Percentiles rank a stretch among this genome's conserved stretches.
Conservation (phyloP, 2,797 vertebrate genomes). For the Uromys caudimaculatus region DNA sequence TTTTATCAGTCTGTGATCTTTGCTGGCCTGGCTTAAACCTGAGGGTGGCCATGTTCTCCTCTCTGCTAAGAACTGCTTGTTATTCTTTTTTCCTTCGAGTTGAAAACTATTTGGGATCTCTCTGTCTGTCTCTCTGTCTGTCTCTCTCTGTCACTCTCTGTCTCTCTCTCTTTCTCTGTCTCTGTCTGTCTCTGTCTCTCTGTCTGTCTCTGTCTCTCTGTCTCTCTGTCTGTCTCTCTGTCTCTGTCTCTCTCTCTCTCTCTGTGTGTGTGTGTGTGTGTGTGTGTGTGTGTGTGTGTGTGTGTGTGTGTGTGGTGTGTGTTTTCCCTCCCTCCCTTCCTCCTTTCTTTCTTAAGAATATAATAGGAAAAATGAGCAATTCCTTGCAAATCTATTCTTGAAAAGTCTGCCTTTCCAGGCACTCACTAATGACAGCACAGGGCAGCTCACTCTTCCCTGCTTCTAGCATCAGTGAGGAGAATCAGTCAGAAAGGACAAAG, state of each 20-base stretch:
- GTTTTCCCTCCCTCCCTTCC: too few relatives aligned
- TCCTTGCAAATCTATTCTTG: background rate
- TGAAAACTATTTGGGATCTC: constrained; percentile 50
- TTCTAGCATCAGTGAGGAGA: background rate
- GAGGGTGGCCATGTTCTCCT: background rate
- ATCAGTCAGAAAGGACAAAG: constrained; percentile 33
- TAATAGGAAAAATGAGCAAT: constrained; percentile 41
- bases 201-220: background rate
- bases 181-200: background rate
- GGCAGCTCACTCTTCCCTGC: background rate
- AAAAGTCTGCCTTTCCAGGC: background rate
- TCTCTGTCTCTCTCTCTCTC: background rate
- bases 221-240: background rate
- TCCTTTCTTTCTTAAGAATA: background rate
- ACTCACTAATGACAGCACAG: background rate
- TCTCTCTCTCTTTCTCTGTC: background rate
- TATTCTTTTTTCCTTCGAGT: constrained; percentile 3
- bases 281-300: too few relatives aligned
- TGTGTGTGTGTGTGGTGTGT: too few relatives aligned
- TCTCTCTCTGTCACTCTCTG: too few relatives aligned
- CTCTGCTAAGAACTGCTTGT: background rate
- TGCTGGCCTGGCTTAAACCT: background rate
- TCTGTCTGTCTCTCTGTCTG: constrained; percentile 32
- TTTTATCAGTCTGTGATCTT: background rate
- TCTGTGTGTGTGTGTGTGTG: background rate